Percentiles rank a stretch among this genome's conserved stretches.
Conservation (phyloP, 2,113 vertebrate species). For the Verasper variegatus region DNA sequence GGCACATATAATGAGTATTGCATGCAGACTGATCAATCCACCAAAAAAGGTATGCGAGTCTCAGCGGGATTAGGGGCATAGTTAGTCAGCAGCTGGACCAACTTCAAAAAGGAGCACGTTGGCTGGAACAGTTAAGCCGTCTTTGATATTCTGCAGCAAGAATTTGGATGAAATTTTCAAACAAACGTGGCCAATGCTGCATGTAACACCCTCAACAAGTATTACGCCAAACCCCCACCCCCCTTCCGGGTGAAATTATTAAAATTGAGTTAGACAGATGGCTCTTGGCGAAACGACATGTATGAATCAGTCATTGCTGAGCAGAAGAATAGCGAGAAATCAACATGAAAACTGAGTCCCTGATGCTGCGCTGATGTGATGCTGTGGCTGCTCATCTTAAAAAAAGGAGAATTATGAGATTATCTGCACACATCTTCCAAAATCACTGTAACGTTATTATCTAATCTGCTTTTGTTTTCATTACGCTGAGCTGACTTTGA, state of each 20-base stretch:
- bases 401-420: conserved; percentile 4
- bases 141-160: conserved; percentile 38
- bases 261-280: conserved; percentile 18
- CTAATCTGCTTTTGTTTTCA: conserved; percentile 31
- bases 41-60: conserved; percentile 36
- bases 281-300: conserved; percentile 16
- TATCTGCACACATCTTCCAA: conserved; percentile 10
- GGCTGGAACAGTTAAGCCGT: conserved; percentile 39
- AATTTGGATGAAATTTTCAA: conserved; percentile 35
- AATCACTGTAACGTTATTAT: conserved; percentile 34
- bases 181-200: conserved; percentile 1
- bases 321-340: conserved; percentile 24
- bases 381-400: conserved; percentile 25
- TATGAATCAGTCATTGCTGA: conserved; percentile 8
- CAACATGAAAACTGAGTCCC: conserved; percentile 15
- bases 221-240: not conserved
- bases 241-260: conserved; percentile 2
- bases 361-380: conserved; percentile 15
- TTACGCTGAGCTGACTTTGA: conserved; percentile 34
- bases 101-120: conserved; percentile 59
- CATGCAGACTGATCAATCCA: conserved; percentile 48
- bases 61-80: conserved; percentile 38
- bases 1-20: conserved; percentile 20
- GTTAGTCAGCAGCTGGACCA: conserved; percentile 50
- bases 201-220: conserved; percentile 3